Base-by-base conservation (phyloP, 2,888 invertebrate species). In the Nephrotoma flavescens region DNA sequence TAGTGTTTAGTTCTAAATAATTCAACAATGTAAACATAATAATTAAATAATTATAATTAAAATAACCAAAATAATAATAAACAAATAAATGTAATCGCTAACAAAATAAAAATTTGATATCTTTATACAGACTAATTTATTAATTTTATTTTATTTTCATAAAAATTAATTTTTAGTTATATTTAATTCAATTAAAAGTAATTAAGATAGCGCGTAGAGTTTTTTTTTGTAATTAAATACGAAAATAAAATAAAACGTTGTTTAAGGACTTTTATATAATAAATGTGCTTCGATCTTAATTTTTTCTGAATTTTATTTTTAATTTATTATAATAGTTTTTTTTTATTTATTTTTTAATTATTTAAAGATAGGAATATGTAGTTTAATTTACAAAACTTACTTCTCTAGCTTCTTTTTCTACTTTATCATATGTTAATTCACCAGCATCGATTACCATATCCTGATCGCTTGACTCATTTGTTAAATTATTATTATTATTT, bases 321-420 rank as follows among this genome's bases (percentile, higher is more conserved):
- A 31, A 71, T n/a, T 71, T 71, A 71, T 71, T 9, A 71, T 71
- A 71, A 11, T 52, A 71, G 71, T 71, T 71, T 71, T 19, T 71
- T 31, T 47, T 47, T 12, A 47, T 57, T 71, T 71, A 9, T 71
- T 71, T 7, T 71, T 71, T 52, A 71, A 71, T 3, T 84, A 84
- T 42, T 84, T 84, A 42, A 84, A 84, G 42, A 42, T 42, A 42
- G 42, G 42, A 84, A 84, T 42, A 42, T 84, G 84, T 42, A 84
- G 41, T 84, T 84, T 84, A 84, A 84, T 84, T 84, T 83, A 86
- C 41, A 88, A 89, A 15, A 89, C 91, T 92, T 92, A 96, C 96
- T 94, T 96, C 96, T 90, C 94, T 94, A 88, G 95, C 94, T 90
- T 95, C 95, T 88, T 94, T 94, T 91, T 96, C 96, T 88, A 96